Evolutionary conservation across 2,797 vertebrate species (phyloP), one percentile per base, ranked within the genome.

Genomic region (Hydrocynus forskahlii): DNA sequence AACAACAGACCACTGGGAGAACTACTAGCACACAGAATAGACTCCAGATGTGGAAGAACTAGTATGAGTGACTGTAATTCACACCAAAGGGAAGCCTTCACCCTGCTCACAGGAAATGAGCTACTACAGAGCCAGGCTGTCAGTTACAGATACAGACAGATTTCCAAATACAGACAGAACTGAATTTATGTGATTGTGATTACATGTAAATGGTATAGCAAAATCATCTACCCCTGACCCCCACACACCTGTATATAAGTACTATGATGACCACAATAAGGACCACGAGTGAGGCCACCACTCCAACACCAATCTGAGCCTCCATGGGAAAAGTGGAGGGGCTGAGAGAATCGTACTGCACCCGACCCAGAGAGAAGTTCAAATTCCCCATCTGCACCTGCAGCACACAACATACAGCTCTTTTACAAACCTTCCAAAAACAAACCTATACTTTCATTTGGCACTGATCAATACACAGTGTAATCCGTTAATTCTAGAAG

Each of bases 301-400:
- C 96, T 5, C 97, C 97, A 21, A 99, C 90, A 78, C 97, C 97
- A 40, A 98, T 96, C 91, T 97, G 97, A 84, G 97, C 98, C 86
- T 98, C 97, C 89, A 99, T 81, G 0, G 97, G 97, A 84, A 99
- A 99, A 48, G 96, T 95, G 87, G 96, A 90, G 1, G 93, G 93
- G 88, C 95, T 96, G 77, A 97, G 95, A 1, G 94, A 94, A 83
- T 99, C 98, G 0, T 99, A 99, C 87, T 97, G 96, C 78, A 99
- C 97, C 0, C 93, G 94, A 5, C 98, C 98, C 82, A 99, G 91
- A 25, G 95, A 95, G 89, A 98, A 96, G 90, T 94, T 96, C 82
- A 97, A 91, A 89, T 97, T 97, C 38, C 98, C 98, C 95, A 99
- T 99, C 86, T 95, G 95, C 25, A 99, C 98, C 98, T 99, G 88